Conservation (phyloP, 1,140 invertebrate genomes). For the Scaptomyza hsui region DNA sequence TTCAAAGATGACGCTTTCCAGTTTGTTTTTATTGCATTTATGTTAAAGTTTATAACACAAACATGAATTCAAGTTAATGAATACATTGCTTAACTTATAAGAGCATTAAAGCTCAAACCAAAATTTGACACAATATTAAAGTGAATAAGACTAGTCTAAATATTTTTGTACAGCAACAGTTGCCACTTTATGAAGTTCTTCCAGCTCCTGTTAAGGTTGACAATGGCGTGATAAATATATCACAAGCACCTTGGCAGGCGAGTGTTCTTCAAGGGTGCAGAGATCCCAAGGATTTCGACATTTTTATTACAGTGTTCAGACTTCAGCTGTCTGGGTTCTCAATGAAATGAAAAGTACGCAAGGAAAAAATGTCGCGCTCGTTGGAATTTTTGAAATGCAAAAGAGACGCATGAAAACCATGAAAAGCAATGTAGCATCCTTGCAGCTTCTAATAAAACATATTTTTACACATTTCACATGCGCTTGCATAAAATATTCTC, state of each 20-base stretch:
- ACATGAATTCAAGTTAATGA: no score
- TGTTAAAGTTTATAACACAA: no score
- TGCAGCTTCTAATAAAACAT: conserved; percentile 57
- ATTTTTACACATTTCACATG: conserved; percentile 56
- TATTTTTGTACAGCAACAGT: conserved; percentile 42
- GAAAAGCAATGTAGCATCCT: conserved; percentile 11
- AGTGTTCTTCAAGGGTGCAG: conserved; percentile 27
- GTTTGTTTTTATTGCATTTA: no score
- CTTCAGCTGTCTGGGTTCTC: conserved; percentile 15
- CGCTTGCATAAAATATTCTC: conserved; percentile 56
- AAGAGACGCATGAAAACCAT: conserved; percentile 26
- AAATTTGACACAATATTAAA: not conserved
- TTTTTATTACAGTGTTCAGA: conserved; percentile 56
- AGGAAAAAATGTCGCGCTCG: conserved; percentile 43
- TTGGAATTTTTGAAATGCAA: conserved; percentile 49
- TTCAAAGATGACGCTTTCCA: no score
- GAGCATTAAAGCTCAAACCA: no score
- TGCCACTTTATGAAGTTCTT: conserved; percentile 30
- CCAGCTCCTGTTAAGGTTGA: conserved; percentile 23
- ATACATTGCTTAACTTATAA: no score
- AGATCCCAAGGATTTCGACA: conserved; percentile 52
- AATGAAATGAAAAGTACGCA: conserved; percentile 41
- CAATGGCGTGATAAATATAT: conserved; percentile 62
- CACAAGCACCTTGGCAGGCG: conserved; percentile 50
- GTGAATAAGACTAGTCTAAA: not conserved